Percentiles rank a stretch among this genome's conserved stretches.
Conservation (phyloP, 2,888 invertebrate genomes). For the Cordilura impudica region DNA sequence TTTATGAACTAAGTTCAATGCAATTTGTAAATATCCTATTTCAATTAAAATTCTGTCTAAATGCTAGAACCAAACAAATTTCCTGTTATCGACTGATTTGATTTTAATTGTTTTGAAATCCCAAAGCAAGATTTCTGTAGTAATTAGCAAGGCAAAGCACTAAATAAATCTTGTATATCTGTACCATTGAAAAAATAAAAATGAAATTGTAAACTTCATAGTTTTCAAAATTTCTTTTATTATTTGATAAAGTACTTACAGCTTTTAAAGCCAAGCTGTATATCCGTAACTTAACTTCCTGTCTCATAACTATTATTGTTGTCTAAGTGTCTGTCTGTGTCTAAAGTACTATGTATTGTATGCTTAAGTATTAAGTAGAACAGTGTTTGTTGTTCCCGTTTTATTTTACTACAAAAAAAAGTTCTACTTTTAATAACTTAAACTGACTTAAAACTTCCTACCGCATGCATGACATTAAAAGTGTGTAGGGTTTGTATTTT, state of each 20-base stretch:
- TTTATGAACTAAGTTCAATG: no score
- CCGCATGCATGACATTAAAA: slow-evolving; percentile 57
- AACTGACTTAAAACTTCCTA: slow-evolving; percentile 57
- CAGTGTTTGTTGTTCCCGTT: neutral
- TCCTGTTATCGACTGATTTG: no score
- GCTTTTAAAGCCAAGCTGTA: slow-evolving; percentile 49
- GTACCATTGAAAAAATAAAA: no score
- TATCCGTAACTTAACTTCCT: slow-evolving; percentile 62
- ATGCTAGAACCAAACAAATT: no score
- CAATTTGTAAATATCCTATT: no score
- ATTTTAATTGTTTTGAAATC: no score
- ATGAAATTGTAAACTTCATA: no score
- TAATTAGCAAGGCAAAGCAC: no score
- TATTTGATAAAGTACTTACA: slow-evolving; percentile 51
- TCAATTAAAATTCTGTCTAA: no score
- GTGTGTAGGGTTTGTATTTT: slow-evolving; percentile 30
- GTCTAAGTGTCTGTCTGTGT: slow-evolving; percentile 19
- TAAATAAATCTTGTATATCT: no score
- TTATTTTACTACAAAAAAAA: slow-evolving; percentile 36
- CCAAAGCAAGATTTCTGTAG: no score
- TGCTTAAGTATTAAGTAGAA: neutral
- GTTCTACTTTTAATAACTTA: slow-evolving; percentile 28
- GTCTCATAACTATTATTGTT: slow-evolving; percentile 52
- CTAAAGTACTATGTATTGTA: neutral
- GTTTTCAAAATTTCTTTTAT: neutral